A percentile compares a stretch with the other conserved stretches of the same genome.
Evolutionary conservation across 2,113 vertebrate species (phyloP).

Genomic region (Phylloscopus whistleri): DNA sequence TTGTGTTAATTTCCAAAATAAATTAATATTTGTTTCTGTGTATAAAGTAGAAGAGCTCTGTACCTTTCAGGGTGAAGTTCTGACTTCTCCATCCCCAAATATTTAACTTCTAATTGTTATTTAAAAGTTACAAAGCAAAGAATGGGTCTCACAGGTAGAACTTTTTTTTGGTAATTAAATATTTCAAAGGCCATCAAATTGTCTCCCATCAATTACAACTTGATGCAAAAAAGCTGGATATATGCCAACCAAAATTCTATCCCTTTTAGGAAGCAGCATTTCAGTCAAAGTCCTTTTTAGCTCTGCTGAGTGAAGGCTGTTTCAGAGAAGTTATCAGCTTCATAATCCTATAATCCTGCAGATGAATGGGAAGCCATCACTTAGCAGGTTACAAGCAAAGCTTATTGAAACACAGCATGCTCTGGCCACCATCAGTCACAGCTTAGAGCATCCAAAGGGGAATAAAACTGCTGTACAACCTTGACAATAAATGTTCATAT

Average conservation of each 20-base stretch:
- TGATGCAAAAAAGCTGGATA: neutral
- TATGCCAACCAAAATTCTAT: neutral
- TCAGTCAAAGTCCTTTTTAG: neutral
- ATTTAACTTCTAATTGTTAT: neutral
- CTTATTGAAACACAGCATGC: neutral
- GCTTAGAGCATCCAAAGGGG: neutral
- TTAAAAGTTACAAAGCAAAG: neutral
- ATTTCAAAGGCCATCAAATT: neutral
- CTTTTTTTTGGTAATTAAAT: neutral
- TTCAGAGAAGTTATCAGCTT: neutral
- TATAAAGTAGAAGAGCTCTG: neutral
- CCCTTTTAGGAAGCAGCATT: neutral
- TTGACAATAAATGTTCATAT: neutral
- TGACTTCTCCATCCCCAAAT: neutral
- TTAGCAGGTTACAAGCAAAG: neutral
- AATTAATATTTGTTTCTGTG: neutral
- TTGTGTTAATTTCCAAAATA: neutral
- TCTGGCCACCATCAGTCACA: neutral
- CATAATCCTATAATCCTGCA: neutral
- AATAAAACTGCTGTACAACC: neutral
- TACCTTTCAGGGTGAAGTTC: neutral
- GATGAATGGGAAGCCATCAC: neutral
- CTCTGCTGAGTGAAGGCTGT: neutral
- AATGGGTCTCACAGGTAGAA: rapidly evolving
- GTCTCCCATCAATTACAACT: neutral